Evolutionary conservation across 2,888 invertebrate species (phyloP), one percentile per base, ranked within the genome.

Genomic region (Aproaerema taeniolella): DNA sequence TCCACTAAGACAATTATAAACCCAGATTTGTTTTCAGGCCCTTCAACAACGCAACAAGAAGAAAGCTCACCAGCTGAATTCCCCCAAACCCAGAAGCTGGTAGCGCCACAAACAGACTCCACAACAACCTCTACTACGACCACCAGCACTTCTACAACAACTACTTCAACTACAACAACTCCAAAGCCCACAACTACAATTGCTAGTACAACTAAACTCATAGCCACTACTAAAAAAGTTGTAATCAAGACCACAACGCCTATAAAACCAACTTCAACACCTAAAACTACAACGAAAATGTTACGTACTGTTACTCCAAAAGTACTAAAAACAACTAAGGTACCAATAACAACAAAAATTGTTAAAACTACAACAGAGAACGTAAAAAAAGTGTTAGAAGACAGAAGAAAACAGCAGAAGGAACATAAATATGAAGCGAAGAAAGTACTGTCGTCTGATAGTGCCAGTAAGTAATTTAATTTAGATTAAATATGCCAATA

Each of bases 31-130:
- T n/a, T n/a, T n/a, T n/a, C n/a, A n/a, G n/a, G n/a, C n/a, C n/a
- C n/a, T 43, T 10, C 35, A 46, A 36, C 52, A 33, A 44, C 46
- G 20, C 4, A 4, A 1, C 37, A 46, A 8, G 42, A 45, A 8
- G 16, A 31, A 28, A 43, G 34, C 4, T 34, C 31, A 14, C 39
- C 48, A 8, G 39, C 34, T 3, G 46, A 52, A 4, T 41, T 43
- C 16, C 70, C 71, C 1, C 69, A 66, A 47, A 72, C 69, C 1
- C 61, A 70, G 39, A 72, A 70, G 47, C 52, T 67, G 14, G 52
- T 75, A 12, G 42, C 39, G 4, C 46, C 49, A 24, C 52, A 55
- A 14, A 40, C 43, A 2, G 44, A 24, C 41, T 26, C 50, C 14
- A 52, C 53, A 6, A 49, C 51, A 25, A 50, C 52, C 10, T 35